Evolutionary conservation across 1,140 invertebrate species (phyloP).

Genomic region (Diorhabda elongata): DNA sequence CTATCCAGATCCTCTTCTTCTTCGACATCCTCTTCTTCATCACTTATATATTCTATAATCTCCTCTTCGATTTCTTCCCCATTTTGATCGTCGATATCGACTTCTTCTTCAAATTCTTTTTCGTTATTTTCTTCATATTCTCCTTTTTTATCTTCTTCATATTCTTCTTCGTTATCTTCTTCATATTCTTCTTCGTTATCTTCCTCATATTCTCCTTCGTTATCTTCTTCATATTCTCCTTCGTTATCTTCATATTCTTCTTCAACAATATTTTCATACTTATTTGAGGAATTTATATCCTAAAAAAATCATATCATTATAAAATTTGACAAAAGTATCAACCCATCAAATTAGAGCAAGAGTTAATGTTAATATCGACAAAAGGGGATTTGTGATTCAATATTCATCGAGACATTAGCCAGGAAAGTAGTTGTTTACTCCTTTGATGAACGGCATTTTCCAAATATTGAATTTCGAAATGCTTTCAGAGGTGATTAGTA

Average conservation of each 20-base stretch:
- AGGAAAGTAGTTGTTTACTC: too few relatives aligned
- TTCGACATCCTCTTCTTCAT: conserved; percentile 21
- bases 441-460: too few relatives aligned
- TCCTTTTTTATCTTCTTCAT: conserved; percentile 28
- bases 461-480: too few relatives aligned
- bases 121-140: neutral
- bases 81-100: conserved; percentile 15
- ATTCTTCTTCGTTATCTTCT: conserved; percentile 25
- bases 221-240: conserved; percentile 6
- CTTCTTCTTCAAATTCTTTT: conserved; percentile 10
- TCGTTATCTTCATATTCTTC: neutral
- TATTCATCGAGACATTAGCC: too few relatives aligned
- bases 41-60: conserved; percentile 19
- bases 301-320: too few relatives aligned
- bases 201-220: neutral
- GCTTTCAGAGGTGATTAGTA: too few relatives aligned
- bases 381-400: too few relatives aligned
- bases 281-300: neutral
- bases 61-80: conserved; percentile 23
- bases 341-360: too few relatives aligned
- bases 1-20: neutral
- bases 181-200: conserved; percentile 12
- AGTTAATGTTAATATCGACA: too few relatives aligned
- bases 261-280: conserved; percentile 13
- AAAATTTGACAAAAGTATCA: too few relatives aligned